Conservation (phyloP, 2,888 invertebrate species). For the Rambutsinella grinnellia region DNA sequence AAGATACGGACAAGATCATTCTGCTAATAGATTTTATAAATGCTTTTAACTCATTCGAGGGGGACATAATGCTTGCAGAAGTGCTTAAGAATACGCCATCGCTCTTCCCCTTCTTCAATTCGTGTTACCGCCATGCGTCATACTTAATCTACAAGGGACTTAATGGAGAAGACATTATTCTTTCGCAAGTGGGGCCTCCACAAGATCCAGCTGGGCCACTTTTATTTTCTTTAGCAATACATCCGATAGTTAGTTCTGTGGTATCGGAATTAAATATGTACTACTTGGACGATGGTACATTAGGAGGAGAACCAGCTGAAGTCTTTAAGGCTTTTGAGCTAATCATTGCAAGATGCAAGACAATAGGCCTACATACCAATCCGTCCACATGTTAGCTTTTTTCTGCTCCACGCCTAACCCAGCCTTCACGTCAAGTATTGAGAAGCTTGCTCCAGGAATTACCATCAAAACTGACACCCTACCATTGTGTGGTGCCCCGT, state of each 20-base stretch:
- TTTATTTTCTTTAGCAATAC: constrained; percentile 20
- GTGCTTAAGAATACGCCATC: neutral
- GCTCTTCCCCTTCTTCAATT: constrained; percentile 1
- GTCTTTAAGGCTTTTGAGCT: constrained; percentile 18
- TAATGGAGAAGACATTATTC: neutral
- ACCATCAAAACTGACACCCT: too few relatives aligned
- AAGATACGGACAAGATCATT: constrained; percentile 2
- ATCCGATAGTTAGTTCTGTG: neutral
- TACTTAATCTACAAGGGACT: constrained; percentile 11
- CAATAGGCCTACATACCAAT: constrained; percentile 22
- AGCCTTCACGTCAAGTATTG: too few relatives aligned
- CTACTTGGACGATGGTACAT: constrained; percentile 38
- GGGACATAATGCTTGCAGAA: constrained; percentile 1
- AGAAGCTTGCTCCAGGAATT: too few relatives aligned
- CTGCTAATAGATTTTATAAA: constrained; percentile 40
- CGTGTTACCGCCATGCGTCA: constrained; percentile 13
- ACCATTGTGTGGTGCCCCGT: too few relatives aligned
- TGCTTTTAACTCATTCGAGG: constrained; percentile 33
- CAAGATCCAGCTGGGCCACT: constrained; percentile 18
- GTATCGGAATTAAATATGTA: constrained; percentile 18
- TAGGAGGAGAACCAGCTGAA: neutral
- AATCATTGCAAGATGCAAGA: neutral
- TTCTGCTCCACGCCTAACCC: too few relatives aligned
- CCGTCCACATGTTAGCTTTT: constrained; percentile 26
- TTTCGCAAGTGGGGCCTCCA: constrained; percentile 11